Evolutionary conservation across 2,888 invertebrate genomes (phyloP), one percentile per base, ranked within the genome.

Genomic region (Oxytorus armatus): DNA sequence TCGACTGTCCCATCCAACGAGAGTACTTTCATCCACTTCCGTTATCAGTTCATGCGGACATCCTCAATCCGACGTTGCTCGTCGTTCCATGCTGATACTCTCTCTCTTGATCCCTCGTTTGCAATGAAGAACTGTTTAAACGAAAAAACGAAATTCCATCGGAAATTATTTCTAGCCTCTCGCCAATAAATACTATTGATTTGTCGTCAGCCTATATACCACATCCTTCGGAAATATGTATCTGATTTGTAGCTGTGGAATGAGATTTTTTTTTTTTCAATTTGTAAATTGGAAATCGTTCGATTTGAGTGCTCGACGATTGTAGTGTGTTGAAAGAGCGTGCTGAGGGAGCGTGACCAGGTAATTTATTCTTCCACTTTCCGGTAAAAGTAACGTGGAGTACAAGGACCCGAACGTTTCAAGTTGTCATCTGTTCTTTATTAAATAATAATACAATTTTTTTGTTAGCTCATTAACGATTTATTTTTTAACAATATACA

Each of bases 11-110:
- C 49, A 39, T 55, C 23, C 47, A 57, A 25, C 66, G 66, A 18
- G 33, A 53, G 44, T 59, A 75, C 66, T 75, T 66, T 75, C 74
- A 57, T 74, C 18, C 66, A 57, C 75, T 75, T 75, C 75, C 75
- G 75, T 47, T 57, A 66, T 66, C 47, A 11, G 44, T 66, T 59
- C 44, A 49, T 75, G 36, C 75, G 75, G 57, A 75, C 47, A 75
- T 75, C 75, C 75, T 66, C 75, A 59, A 74, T 75, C 25, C 75
- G 7, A n/a, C 36, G 14, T 10, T 49, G 59, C 25, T 23, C 47
- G 39, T 25, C 0, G 59, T 61, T 49, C 23, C 23, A 39, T 51
- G 16, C 55, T 18, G 21, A 5, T 59, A 3, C 51, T 23, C 23
- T 51, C 51, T 51, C 51, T 11, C 3, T 18, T n/a, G 1, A 3